Evolutionary conservation across 2,797 vertebrate species (phyloP), one percentile per base, ranked within the genome.

Genomic region (Semotilus atromaculatus): DNA sequence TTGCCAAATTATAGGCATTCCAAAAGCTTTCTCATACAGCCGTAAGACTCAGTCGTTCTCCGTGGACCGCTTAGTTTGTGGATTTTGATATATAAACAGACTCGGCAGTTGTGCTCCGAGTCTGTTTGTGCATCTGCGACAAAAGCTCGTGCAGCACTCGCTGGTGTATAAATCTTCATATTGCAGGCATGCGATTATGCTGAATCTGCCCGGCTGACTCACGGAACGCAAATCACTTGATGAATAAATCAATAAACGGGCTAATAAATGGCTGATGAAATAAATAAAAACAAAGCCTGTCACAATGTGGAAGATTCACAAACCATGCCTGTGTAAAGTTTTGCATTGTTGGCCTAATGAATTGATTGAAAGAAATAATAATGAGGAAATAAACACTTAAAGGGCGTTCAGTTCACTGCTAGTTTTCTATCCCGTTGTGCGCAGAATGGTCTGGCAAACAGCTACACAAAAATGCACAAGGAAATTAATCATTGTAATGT

Each of bases 21-120:
- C 36, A 64, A 71, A 70, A 88, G 82, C 87, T 79, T 55, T 48
- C 58, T 55, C 75, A 71, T 55, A n/a, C 73, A 60, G n/a, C 75
- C n/a, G 19, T 18, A 70, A 83, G 82, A 53, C 62, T 23, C 55
- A n/a, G 40, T 68, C 21, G 48, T 51, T 58, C 80, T 75, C 36
- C 8, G 34, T 0, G 48, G 66, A 40, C 48, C 66, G 23, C 79
- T 68, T 81, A 76, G 60, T 71, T 68, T 66, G 16, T 83, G 81
- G 62, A 58, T 82, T 85, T 73, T 51, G 86, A 86, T 86, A 87
- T 84, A 87, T 88, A 82, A 76, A 75, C 75, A 86, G 45, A 79
- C 62, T 86, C 79, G n/a, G 77, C 62, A 76, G 79, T 77, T 60
- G 73, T 84, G 70, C 55, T 79, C 67, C 9, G 23, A 71, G 64